A percentile compares a stretch with the other conserved stretches of the same genome.
Conservation (phyloP, 2,797 vertebrate genomes). For the Pseudomugil tenellus region DNA sequence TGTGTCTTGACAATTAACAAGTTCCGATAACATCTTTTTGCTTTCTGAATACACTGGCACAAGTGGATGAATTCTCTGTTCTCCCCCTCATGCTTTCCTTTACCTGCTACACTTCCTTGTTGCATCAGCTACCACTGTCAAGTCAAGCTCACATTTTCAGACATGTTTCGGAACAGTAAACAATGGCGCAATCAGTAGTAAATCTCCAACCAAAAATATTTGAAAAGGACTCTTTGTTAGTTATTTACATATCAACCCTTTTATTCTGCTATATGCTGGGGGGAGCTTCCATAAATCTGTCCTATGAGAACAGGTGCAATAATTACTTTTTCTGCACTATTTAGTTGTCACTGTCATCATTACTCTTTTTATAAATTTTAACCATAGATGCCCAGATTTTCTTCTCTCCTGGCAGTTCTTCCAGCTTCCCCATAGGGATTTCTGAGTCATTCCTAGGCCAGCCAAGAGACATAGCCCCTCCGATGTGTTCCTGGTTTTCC, state of each 20-base stretch:
- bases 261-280: neutral
- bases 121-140: neutral
- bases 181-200: neutral
- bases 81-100: neutral
- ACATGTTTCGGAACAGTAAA: neutral
- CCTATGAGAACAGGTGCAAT: neutral
- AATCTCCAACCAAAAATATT: neutral
- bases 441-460: too few species aligned
- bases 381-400: too few species aligned
- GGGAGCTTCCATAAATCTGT: neutral
- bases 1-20: slow-evolving; percentile 1
- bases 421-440: too few species aligned
- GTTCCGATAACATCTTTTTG: neutral
- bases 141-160: neutral
- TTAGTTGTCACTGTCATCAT: too few species aligned
- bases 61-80: neutral
- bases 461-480: too few species aligned
- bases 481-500: too few species aligned
- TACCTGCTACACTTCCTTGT: neutral
- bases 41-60: neutral
- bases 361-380: too few species aligned
- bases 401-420: too few species aligned
- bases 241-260: neutral
- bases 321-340: neutral
- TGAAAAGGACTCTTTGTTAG: neutral